Conservation (phyloP, 2,888 invertebrate genomes). For the Andricus quercusramuli region DNA sequence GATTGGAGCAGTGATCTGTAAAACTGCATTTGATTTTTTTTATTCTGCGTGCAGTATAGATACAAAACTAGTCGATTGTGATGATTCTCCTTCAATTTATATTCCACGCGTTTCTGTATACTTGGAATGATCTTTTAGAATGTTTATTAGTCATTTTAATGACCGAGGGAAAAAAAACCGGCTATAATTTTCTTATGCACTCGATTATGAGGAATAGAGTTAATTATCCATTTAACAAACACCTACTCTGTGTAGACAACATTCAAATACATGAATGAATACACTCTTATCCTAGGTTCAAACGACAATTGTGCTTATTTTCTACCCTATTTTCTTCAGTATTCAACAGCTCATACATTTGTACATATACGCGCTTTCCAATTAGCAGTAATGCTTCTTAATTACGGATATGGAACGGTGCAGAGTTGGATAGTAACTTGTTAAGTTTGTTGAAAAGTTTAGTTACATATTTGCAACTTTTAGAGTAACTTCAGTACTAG, state of each 20-base stretch:
- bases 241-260: constrained; percentile 17
- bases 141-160: constrained; percentile 27
- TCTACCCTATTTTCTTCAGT: constrained; percentile 27
- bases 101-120: background rate
- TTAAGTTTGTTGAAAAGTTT: background rate
- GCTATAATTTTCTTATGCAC: background rate
- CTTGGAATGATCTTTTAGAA: background rate
- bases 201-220: background rate
- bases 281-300: background rate
- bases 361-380: background rate
- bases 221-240: constrained; percentile 14
- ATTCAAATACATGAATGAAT: background rate
- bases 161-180: background rate
- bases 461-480: too few species aligned
- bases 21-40: constrained; percentile 29
- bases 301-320: constrained; percentile 29
- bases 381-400: constrained; percentile 7
- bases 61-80: background rate
- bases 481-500: too few species aligned
- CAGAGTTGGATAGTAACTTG: too few species aligned
- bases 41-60: constrained; percentile 12
- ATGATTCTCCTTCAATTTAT: constrained; percentile 5
- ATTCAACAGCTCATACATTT: constrained; percentile 1
- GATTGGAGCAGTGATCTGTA: constrained; percentile 31
- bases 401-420: background rate